These are phyloP conservation scores for Phenganax stokvisi DNA, from an alignment of 92 coral and sea anemone species.

Conservation along the genomic window DNA sequence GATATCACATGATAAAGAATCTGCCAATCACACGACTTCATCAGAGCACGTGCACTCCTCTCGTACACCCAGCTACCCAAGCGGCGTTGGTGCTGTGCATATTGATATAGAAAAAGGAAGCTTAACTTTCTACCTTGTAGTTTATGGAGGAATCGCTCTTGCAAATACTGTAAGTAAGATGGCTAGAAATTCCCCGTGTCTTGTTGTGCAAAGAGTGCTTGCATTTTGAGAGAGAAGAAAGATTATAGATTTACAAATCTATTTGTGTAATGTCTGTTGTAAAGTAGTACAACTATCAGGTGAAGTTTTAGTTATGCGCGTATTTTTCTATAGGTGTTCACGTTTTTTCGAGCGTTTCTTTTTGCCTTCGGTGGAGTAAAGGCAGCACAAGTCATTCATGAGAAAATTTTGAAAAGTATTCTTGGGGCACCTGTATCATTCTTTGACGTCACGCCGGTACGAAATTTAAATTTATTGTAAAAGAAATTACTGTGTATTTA, in stretches of 20 bases:
- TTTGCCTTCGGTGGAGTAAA: slow-evolving; percentile 94
- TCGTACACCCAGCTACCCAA: neutral
- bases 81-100: slow-evolving; percentile 12
- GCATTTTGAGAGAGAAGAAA: too few species aligned
- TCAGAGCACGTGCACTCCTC: neutral
- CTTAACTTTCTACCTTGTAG: slow-evolving; percentile 79
- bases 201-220: too few species aligned
- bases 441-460: slow-evolving; percentile 95
- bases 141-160: slow-evolving; percentile 86
- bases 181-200: too few species aligned
- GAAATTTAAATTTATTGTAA: slow-evolving; percentile 3
- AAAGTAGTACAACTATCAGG: too few species aligned
- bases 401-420: slow-evolving; percentile 64
- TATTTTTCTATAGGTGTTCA: slow-evolving; percentile 61
- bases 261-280: too few species aligned
- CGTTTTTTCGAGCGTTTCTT: slow-evolving; percentile 84
- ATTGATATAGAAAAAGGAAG: slow-evolving; percentile 60
- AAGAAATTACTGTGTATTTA: neutral
- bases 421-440: slow-evolving; percentile 88
- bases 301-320: neutral
- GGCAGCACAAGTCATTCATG: slow-evolving; percentile 81
- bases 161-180: slow-evolving; percentile 68
- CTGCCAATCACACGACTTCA: slow-evolving; percentile 35
- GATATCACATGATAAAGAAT: slow-evolving; percentile 73
- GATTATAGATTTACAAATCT: too few species aligned